phyloP scores from a whole-genome alignment of 2,888 invertebrate species.

The Dyspetes luteomarginatus region DNA sequence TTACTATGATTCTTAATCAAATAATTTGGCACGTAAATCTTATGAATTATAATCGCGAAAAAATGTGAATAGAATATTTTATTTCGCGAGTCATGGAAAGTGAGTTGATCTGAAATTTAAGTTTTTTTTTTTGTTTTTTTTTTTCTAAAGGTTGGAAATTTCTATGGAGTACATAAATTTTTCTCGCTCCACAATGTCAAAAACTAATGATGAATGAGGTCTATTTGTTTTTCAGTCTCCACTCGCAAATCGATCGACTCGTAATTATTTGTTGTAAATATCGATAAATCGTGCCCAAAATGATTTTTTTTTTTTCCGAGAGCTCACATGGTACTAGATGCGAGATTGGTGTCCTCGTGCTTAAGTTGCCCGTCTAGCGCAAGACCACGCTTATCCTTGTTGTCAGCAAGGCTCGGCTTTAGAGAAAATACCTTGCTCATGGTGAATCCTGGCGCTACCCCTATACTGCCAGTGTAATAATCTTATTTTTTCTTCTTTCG shows the following conservation, averaged over 20 bases:
- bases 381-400: constrained; percentile 93
- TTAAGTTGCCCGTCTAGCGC: constrained; percentile 94
- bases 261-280: constrained; percentile 44
- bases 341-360: constrained; percentile 95
- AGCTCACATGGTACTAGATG: constrained; percentile 93
- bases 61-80: too few species aligned
- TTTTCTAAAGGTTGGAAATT: too few species aligned
- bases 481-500: constrained; percentile 80
- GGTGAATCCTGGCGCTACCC: constrained; percentile 92
- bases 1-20: not conserved
- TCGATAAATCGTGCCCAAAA: constrained; percentile 71
- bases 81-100: too few species aligned
- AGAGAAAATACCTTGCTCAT: constrained; percentile 93
- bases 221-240: constrained; percentile 69
- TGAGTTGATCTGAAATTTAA: too few species aligned
- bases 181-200: too few species aligned
- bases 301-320: constrained; percentile 66
- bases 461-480: constrained; percentile 87
- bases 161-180: too few species aligned
- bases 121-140: not conserved
- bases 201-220: too few species aligned
- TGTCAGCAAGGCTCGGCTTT: constrained; percentile 91
- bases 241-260: constrained; percentile 58
- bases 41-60: too few species aligned
- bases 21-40: too few species aligned